Base-by-base conservation (phyloP, 2,888 invertebrate species). In the Nipponacmea schrenckii region DNA sequence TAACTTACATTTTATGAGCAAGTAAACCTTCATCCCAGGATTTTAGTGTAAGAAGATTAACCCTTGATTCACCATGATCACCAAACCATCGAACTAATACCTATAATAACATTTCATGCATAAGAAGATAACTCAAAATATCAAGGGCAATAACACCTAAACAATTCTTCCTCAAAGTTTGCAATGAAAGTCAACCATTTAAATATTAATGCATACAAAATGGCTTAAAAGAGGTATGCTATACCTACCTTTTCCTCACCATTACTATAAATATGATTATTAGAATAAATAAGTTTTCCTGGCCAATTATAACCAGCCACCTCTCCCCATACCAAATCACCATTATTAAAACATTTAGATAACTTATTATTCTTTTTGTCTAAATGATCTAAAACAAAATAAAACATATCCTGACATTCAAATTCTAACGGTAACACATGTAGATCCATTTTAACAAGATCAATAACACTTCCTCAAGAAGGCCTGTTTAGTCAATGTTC, bases 1-100 rank as follows among this genome's bases (percentile, higher is more conserved):
- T 8, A 39, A 39, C 39, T 39, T 39, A 39, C 39, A 39, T 39
- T 39, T 39, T 39, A 39, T 96, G 95, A 83, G 94, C 94, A 89
- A 96, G 95, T 84, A 96, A 92, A 74, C 96, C 96, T 90, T 96
- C 95, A 81, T 93, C 92, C 81, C 96, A 92, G 79, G 94, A 94
- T 89, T 95, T 94, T 89, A 96, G 92, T 79, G 92, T 91, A 84
- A 91, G 91, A 84, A 93, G 91, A 83, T 93, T 92, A 82, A 94
- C 93, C 86, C 92, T 91, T 84, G 93, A 93, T 85, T 92, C 91
- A 83, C 91, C 91, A 86, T 92, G 92, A 84, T 93, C 93, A 48
- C 93, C 93, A 85, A 89, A 90, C 90, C 90, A 90, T 86, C 93
- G 93, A 83, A 96, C 94, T 90, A 92, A 91, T 86, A 89, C 72